Evolutionary conservation across 2,888 invertebrate species (phyloP).

Genomic region (Himalopsyche kuldschensis): DNA sequence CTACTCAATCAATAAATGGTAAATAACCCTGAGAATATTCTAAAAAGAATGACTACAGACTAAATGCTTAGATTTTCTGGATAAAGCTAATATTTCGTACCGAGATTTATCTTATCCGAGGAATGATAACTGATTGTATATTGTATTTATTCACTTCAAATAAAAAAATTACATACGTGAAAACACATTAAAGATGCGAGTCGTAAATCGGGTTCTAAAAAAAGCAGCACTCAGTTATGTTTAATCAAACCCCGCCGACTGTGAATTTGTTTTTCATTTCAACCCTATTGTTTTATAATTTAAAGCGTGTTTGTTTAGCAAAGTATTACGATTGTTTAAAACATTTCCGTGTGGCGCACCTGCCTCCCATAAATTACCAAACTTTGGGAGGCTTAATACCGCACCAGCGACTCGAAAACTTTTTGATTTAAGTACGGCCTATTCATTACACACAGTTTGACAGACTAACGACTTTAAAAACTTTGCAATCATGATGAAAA

Average conservation of each 20-base stretch:
- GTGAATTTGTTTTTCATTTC: not conserved
- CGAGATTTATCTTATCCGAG: too few species aligned
- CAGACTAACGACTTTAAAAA: not conserved
- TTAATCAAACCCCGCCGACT: not conserved
- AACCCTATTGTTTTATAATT: conserved; percentile 2
- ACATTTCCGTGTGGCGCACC: conserved; percentile 10
- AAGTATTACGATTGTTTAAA: conserved; percentile 4
- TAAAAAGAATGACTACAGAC: too few species aligned
- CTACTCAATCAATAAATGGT: too few species aligned
- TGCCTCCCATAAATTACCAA: conserved; percentile 18
- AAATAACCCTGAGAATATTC: too few species aligned
- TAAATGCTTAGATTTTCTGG: too few species aligned
- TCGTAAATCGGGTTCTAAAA: too few species aligned
- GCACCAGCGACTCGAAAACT: not conserved
- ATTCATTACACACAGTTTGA: conserved; percentile 18
- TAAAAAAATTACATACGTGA: too few species aligned
- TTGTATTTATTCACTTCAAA: too few species aligned
- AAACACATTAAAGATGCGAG: too few species aligned
- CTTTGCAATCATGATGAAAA: not conserved
- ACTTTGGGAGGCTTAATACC: conserved; percentile 24
- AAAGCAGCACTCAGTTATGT: not conserved
- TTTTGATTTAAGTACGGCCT: conserved; percentile 14
- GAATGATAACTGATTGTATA: too few species aligned
- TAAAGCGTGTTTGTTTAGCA: not conserved
- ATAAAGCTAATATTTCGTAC: too few species aligned